Evolutionary conservation across 2,888 invertebrate genomes (phyloP), one percentile per base, ranked within the genome.

Genomic region (Microplitis deprimator): DNA sequence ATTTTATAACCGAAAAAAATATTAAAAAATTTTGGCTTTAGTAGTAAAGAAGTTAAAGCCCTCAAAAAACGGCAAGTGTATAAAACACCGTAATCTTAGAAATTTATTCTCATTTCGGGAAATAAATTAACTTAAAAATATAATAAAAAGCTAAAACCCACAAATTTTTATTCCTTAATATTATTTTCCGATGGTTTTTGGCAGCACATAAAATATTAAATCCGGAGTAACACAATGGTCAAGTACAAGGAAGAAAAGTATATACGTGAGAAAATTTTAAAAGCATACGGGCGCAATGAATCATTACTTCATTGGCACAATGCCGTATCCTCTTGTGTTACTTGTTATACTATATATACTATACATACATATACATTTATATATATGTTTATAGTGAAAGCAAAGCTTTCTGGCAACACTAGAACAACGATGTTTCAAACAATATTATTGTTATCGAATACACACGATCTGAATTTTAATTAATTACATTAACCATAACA

Each of bases 321-420:
- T 73, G 77, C 77, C 77, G 41, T 17, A 73, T 68, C 59, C 62
- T 73, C 68, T 41, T 77, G 77, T 68, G 77, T 68, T 68, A 20
- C 38, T 41, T 5, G n/a, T 38, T 17, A 75, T 39, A 71, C 61
- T 39, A 71, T 39, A 71, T 61, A 13, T 6, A 29, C 50, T 39
- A 13, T 2, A 29, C 50, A n/a, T 50, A 72, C 39, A 68, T 72
- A 72, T 4, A 20, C 20, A 7, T 50, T 3, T 16, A 64, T 64
- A 8, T 64, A 13, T 50, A 50, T 50, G 13, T 13, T 50, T 13
- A 13, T 13, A 50, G 50, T 50, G 50, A 50, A 50, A 50, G 50
- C 13, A 68, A 39, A 39, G n/a, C 39, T 41, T 29, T 29, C 73
- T n/a, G 13, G n/a, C 13, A 69, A 75, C 62, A 75, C 29, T 10